These are phyloP conservation scores for Synaphobranchus kaupii DNA, from an alignment of 2,797 vertebrate genomes.

Conservation along the genomic window DNA sequence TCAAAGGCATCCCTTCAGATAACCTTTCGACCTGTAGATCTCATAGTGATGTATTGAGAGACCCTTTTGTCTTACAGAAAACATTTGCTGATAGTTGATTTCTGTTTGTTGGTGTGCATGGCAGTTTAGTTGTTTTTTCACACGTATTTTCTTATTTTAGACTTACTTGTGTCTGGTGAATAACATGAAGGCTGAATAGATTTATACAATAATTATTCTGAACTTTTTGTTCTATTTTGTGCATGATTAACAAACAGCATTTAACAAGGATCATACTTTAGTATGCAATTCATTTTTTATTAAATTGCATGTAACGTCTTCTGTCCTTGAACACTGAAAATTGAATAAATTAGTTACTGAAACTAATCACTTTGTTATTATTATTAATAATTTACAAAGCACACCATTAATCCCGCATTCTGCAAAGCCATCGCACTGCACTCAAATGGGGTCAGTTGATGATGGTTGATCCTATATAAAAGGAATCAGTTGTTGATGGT, in stretches of 20 bases:
- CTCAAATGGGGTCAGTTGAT: too few species aligned
- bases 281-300: background rate
- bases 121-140: background rate
- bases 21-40: slow-evolving; percentile 49
- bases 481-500: too few species aligned
- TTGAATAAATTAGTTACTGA: background rate
- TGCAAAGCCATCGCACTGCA: too few species aligned
- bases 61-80: background rate
- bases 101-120: background rate
- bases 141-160: background rate
- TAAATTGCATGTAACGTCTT: background rate
- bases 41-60: slow-evolving; percentile 3
- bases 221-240: background rate
- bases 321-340: background rate
- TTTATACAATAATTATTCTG: background rate
- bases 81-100: background rate
- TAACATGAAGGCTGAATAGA: background rate
- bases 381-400: too few species aligned
- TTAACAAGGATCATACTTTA: background rate
- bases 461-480: too few species aligned
- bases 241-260: background rate
- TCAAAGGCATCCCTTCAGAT: slow-evolving; percentile 49
- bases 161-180: background rate
- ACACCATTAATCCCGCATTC: too few species aligned
- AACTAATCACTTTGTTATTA: background rate